Conservation (phyloP, 2,113 vertebrate genomes). For the Platycercus adscitus region DNA sequence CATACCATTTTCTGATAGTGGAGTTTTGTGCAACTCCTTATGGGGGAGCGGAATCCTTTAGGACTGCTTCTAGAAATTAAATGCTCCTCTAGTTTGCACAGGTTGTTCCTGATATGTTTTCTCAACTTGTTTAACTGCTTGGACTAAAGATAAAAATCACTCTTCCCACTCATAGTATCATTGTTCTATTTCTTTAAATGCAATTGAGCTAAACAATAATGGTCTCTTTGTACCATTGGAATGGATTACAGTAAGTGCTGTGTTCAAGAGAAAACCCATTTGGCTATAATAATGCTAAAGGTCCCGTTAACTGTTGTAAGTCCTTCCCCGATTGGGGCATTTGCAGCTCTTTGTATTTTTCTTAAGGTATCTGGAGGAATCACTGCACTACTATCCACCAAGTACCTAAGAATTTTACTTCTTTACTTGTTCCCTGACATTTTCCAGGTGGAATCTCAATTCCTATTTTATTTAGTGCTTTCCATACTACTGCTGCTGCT, state of each 20-base stretch:
- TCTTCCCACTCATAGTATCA: neutral
- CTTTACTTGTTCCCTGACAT: neutral
- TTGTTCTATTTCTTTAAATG: neutral
- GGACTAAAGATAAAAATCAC: neutral
- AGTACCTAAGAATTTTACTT: neutral
- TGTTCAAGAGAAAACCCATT: neutral
- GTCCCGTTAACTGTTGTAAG: neutral
- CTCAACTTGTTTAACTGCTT: neutral
- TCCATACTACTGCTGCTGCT: neutral
- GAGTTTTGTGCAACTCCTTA: too few species aligned
- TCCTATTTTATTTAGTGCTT: neutral
- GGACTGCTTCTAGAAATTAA: too few species aligned
- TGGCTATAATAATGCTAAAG: neutral
- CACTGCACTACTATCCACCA: neutral
- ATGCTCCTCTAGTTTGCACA: neutral
- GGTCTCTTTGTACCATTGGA: neutral
- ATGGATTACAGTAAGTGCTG: neutral
- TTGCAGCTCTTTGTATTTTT: neutral
- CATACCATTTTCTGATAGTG: too few species aligned
- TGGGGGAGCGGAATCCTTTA: too few species aligned
- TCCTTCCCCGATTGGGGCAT: neutral
- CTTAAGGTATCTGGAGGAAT: neutral
- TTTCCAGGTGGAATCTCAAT: neutral
- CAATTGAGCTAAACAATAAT: neutral
- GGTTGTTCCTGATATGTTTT: neutral